A percentile compares a stretch with the other conserved stretches of the same genome.
phyloP scores from a whole-genome alignment of 2,797 vertebrate genomes.

The Gadopsis bispinosus region DNA sequence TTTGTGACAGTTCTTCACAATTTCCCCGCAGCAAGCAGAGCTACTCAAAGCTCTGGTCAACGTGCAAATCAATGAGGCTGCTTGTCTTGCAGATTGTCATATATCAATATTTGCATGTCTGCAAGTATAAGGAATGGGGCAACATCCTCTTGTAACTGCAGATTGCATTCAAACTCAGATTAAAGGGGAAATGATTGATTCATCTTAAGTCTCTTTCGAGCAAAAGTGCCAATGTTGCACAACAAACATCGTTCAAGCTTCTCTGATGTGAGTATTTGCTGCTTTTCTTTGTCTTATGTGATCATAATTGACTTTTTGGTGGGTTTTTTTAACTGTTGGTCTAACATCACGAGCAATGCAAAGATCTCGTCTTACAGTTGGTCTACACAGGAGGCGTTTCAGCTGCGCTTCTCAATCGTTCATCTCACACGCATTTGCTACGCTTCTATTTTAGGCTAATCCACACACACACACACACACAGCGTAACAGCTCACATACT shows the following conservation, averaged over 20 bases:
- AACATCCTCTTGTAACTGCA: background rate
- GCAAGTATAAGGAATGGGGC: background rate
- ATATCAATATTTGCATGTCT: slow-evolving; percentile 10
- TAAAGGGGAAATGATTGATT: background rate
- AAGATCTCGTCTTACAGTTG: background rate
- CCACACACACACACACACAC: background rate
- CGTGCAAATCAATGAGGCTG: slow-evolving; percentile 41
- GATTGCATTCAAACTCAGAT: background rate
- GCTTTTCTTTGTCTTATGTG: background rate
- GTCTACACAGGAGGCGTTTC: no score
- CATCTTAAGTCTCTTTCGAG: no score
- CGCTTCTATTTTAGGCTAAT: background rate
- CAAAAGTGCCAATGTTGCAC: background rate
- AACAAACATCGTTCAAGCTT: background rate
- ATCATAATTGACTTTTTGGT: no score
- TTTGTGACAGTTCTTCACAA: slow-evolving; percentile 26
- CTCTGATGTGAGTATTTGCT: background rate
- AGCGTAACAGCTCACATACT: background rate
- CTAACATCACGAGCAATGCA: background rate
- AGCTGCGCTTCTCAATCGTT: no score
- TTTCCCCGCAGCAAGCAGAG: slow-evolving; percentile 20
- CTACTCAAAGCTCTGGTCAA: slow-evolving; percentile 20
- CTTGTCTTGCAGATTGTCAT: slow-evolving; percentile 3
- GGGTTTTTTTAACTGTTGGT: background rate
- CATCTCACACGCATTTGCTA: no score